Evolutionary conservation across 2,888 invertebrate genomes (phyloP), one percentile per base, ranked within the genome.

Genomic region (Empis stercorea): DNA sequence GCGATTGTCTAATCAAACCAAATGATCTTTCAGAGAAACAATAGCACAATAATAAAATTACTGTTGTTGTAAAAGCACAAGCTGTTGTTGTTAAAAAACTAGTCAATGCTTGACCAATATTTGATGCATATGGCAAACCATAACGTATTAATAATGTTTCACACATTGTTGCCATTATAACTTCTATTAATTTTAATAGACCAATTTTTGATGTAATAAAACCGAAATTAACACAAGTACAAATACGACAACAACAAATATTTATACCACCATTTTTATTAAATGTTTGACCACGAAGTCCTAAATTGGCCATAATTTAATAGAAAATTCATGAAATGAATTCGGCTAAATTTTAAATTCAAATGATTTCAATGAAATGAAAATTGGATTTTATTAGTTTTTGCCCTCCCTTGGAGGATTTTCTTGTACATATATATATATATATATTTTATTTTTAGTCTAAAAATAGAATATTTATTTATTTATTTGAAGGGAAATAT

Each of bases 51-150:
- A 88, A 73, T 38, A 89, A 72, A 2, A 89, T 72, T 2, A 79
- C 71, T 0, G 86, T 84, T 32, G 86, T 88, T 56, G 87, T 77
- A 43, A 87, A 76, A 56, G 87, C 87, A 50, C 86, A 84, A 0
- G 86, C 84, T 0, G 82, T 81, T 1, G 87, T 84, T 10, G 87
- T 85, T 50, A 89, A 69, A 61, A 88, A 85, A 36, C 87, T 80
- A 54, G 84, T 82, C 65, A 86, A 84, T 3, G 88, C 83, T 3
- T 81, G 76, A 9, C 89, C 89, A 63, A 89, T 80, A 14, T 76
- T 76, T 51, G 76, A 73, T 1, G 85, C 81, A 57, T 84, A 81
- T 2, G 79, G 75, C 48, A 84, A 68, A 0, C 91, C 89, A 59
- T 83, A 89, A 59, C 84, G 82, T 45, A 89, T 75, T 10, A 88